Evolutionary conservation across 2,888 invertebrate genomes (phyloP).

Genomic region (Standfussiana lucernea): DNA sequence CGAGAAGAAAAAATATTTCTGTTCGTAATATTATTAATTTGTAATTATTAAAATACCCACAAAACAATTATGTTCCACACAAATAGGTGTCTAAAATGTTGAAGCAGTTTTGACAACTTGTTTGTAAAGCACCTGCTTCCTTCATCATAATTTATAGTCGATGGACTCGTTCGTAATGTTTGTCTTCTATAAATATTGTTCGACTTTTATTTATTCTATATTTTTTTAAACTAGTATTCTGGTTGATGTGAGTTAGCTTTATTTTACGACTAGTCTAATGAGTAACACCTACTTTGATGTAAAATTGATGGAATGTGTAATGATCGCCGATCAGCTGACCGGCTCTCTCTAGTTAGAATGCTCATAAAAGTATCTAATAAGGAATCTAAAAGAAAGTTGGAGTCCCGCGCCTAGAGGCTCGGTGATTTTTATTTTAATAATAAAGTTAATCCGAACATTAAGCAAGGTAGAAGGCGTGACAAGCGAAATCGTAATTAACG

Average conservation of each 20-base stretch:
- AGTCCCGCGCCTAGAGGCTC: conserved; percentile 62
- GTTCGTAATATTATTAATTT: conserved; percentile 48
- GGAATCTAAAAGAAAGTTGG: conserved; percentile 67
- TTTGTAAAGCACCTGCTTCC: conserved; percentile 63
- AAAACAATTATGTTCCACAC: conserved; percentile 53
- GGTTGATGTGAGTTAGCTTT: conserved; percentile 18
- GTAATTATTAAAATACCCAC: conserved; percentile 59
- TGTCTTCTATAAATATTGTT: conserved; percentile 60
- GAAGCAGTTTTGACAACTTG: conserved; percentile 55
- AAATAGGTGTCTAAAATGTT: conserved; percentile 57
- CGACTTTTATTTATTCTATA: conserved; percentile 51
- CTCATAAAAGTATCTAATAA: conserved; percentile 40
- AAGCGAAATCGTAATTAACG: conserved; percentile 88
- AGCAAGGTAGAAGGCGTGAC: conserved; percentile 87
- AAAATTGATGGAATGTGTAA: conserved; percentile 34
- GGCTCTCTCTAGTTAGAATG: conserved; percentile 30
- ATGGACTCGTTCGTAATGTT: conserved; percentile 58
- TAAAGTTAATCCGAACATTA: conserved; percentile 86
- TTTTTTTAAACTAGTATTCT: conserved; percentile 51
- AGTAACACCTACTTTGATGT: conserved; percentile 28
- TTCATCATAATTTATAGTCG: conserved; percentile 55
- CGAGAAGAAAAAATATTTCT: conserved; percentile 42
- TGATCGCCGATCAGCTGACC: conserved; percentile 32
- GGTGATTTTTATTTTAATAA: conserved; percentile 76
- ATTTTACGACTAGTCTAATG: conserved; percentile 35